These are phyloP conservation scores for Hormaphis cornu DNA, from an alignment of 1,140 invertebrate genomes.

Conservation along the genomic window DNA sequence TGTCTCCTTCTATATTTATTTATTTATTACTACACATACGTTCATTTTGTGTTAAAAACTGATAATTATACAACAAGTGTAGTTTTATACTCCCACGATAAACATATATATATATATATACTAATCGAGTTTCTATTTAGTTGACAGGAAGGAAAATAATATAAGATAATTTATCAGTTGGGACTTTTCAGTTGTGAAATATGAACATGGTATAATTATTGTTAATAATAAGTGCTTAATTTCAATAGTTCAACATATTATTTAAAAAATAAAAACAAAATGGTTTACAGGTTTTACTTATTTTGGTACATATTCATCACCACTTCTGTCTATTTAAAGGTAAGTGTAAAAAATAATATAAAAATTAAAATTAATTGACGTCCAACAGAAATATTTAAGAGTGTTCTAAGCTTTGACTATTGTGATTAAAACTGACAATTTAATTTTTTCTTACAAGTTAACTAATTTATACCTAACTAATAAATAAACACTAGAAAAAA, in stretches of 20 bases:
- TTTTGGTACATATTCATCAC: not conserved
- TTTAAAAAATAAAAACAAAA: not conserved
- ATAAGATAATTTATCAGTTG: constrained; percentile 3
- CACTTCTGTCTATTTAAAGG: not conserved
- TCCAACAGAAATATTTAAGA: too few species aligned
- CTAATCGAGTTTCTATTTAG: constrained; percentile 18
- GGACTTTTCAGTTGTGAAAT: not conserved
- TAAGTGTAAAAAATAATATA: not conserved
- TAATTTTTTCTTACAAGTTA: too few species aligned
- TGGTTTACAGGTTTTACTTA: constrained; percentile 3
- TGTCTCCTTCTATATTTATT: too few species aligned
- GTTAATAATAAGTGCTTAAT: not conserved
- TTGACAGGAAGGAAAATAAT: constrained; percentile 17
- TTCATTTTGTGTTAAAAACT: not conserved
- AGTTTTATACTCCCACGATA: constrained; percentile 7
- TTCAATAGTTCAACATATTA: not conserved
- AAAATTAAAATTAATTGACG: too few species aligned
- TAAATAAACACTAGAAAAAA: too few species aligned
- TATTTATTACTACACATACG: too few species aligned
- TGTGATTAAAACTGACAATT: too few species aligned
- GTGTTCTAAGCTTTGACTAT: too few species aligned
- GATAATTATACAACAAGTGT: not conserved
- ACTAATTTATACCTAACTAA: too few species aligned
- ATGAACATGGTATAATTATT: not conserved
- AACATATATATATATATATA: too few species aligned